These are phyloP conservation scores for Helogale parvula DNA, from an alignment of 2,113 vertebrate species.

Conservation along the genomic window DNA sequence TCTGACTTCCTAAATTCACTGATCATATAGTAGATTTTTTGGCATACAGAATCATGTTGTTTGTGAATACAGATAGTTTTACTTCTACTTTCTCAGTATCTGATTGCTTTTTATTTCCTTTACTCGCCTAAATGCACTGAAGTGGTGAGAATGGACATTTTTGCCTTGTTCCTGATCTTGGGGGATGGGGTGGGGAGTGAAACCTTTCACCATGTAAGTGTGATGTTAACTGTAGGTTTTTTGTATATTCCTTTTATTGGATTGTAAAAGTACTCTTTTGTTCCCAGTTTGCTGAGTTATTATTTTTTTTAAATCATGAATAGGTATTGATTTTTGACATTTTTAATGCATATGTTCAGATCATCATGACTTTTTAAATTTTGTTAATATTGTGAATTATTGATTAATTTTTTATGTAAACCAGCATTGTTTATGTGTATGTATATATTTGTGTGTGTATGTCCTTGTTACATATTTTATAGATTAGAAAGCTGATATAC, in stretches of 20 bases:
- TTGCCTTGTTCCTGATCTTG: neutral
- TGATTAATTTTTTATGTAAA: conserved; percentile 41
- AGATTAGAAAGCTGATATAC: neutral
- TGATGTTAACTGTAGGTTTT: neutral
- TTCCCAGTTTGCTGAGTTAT: neutral
- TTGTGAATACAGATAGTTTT: neutral
- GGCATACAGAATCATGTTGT: neutral
- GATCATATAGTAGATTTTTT: neutral
- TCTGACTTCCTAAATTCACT: neutral
- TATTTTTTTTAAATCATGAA: neutral
- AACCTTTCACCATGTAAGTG: neutral
- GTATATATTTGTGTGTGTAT: neutral
- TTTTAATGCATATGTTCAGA: neutral
- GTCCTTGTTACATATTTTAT: neutral
- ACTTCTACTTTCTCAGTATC: neutral
- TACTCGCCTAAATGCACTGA: neutral
- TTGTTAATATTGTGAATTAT: neutral
- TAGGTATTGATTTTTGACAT: neutral
- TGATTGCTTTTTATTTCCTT: neutral
- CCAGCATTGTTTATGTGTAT: neutral
- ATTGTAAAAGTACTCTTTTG: neutral
- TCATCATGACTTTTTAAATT: neutral
- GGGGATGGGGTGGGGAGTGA: neutral
- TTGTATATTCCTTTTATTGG: neutral
- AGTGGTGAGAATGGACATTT: neutral